Evolutionary conservation across 2,113 vertebrate genomes (phyloP), one percentile per base, ranked within the genome.

Genomic region (Sphyrna mokarran): DNA sequence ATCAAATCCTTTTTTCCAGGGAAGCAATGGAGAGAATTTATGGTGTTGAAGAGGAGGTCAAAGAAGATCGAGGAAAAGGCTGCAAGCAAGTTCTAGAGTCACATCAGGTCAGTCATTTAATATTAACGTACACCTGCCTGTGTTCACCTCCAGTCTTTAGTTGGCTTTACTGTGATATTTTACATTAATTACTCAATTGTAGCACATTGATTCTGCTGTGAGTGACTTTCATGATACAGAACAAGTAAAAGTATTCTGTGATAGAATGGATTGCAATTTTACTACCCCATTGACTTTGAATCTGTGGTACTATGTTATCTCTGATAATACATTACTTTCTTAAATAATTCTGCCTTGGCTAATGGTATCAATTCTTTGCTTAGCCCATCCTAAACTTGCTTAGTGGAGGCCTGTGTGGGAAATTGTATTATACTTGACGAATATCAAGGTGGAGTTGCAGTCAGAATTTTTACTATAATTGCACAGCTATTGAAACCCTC

Each of bases 81-180:
- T 97, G 97, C 90, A 97, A 96, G 85, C 97, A 98, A 96, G 96
- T 97, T 29, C 97, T 98, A 95, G 97, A 97, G 48, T 98, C 97
- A 96, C 96, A 97, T 95, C 96, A 97, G 98, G 98, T 99, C 87
- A 26, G 97, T 23, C 33, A 48, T 83, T 95, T 95, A 33, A 66
- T 40, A 16, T 95, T 72, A n/a, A 43, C 66, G 16, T 69, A 76
- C 13, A n/a, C 18, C 66, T 18, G 66, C 54, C 26, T n/a, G 11
- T 18, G 69, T 80, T 95, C 26, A 72, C 48, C n/a, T 89, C 22
- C 20, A 89, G 23, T 7, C 26, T 61, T 90, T 11, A 29, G 23
- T 90, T 33, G 20, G 20, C 80, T 83, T 83, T 40, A 83, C 16
- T 37, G 40, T 83, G 16, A 40, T 83, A 40, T 18, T 83, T 11